Percentiles rank a stretch among this genome's conserved stretches.
Conservation (phyloP, 30 jellyfish, hydroid and myxozoan species). For the Rhopilema esculentum region DNA sequence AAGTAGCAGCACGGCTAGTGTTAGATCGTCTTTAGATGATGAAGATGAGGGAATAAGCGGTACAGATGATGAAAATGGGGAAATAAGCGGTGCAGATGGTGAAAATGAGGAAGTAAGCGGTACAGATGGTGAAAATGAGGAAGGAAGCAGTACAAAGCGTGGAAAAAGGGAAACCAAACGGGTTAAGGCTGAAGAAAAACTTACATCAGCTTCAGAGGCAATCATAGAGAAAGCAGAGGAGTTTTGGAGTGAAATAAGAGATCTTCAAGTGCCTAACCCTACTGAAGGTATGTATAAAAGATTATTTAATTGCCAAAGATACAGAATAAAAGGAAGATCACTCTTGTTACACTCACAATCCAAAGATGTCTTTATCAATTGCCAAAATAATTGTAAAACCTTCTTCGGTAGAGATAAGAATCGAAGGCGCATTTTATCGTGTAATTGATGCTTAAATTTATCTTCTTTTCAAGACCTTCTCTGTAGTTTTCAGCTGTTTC, state of each 20-base stretch:
- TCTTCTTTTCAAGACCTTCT: too few relatives aligned
- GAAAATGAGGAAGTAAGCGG: background rate
- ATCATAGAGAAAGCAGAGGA: slow-evolving; percentile 28
- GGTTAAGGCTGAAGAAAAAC: background rate
- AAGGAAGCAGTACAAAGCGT: background rate
- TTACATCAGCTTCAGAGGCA: slow-evolving; percentile 4
- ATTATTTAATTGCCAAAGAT: too few relatives aligned
- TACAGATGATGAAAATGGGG: background rate
- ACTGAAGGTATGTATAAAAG: slow-evolving; percentile 4
- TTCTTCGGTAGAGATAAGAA: too few relatives aligned
- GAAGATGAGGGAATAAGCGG: background rate
- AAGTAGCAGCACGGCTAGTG: background rate
- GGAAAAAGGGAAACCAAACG: background rate
- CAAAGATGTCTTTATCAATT: too few relatives aligned
- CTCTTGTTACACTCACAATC: too few relatives aligned
- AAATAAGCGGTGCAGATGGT: background rate
- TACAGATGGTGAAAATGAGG: background rate
- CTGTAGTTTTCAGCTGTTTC: too few relatives aligned
- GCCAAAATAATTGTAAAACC: too few relatives aligned
- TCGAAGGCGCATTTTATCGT: too few relatives aligned
- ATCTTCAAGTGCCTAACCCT: background rate
- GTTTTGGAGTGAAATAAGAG: slow-evolving; percentile 5
- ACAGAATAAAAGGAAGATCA: too few relatives aligned
- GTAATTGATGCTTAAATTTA: too few relatives aligned
- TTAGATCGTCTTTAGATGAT: background rate